Evolutionary conservation across 2,888 invertebrate species (phyloP).

Genomic region (Sceliomorpha sp.): DNA sequence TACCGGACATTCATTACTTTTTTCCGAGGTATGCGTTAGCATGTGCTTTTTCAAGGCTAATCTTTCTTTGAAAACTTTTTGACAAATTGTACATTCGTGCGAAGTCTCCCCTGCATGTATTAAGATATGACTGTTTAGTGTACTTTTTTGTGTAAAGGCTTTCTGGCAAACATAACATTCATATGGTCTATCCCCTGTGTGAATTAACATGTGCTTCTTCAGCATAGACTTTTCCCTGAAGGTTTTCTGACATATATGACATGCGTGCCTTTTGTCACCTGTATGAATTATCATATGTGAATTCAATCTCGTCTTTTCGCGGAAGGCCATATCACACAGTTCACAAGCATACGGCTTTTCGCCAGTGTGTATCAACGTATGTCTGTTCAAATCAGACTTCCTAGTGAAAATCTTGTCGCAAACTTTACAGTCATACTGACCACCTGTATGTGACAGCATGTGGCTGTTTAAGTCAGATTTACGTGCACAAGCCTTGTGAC

Average conservation of each 20-base stretch:
- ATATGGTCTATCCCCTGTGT: conserved; percentile 72
- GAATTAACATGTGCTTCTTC: conserved; percentile 72
- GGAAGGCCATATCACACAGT: conserved; percentile 74
- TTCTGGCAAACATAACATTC: conserved; percentile 75
- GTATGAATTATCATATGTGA: conserved; percentile 74
- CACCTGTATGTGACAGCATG: conserved; percentile 76
- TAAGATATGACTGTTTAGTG: conserved; percentile 72
- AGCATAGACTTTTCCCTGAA: conserved; percentile 72
- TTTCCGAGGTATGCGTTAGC: conserved; percentile 68
- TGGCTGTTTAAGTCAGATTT: conserved; percentile 77
- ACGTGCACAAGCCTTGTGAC: conserved; percentile 75
- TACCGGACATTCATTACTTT: conserved; percentile 71
- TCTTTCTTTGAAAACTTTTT: conserved; percentile 70
- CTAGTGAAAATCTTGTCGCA: conserved; percentile 77
- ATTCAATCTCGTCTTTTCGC: conserved; percentile 74
- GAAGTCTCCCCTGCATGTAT: conserved; percentile 69
- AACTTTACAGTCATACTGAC: conserved; percentile 76
- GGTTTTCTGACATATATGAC: conserved; percentile 73
- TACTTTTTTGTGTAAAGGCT: conserved; percentile 71
- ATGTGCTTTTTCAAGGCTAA: conserved; percentile 71
- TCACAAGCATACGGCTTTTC: conserved; percentile 75
- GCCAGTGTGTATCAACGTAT: conserved; percentile 74
- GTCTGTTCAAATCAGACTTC: conserved; percentile 75
- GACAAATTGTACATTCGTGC: conserved; percentile 72
- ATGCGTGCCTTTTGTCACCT: conserved; percentile 71